Conservation (phyloP, 2,797 vertebrate species). For the Manis javanica region DNA sequence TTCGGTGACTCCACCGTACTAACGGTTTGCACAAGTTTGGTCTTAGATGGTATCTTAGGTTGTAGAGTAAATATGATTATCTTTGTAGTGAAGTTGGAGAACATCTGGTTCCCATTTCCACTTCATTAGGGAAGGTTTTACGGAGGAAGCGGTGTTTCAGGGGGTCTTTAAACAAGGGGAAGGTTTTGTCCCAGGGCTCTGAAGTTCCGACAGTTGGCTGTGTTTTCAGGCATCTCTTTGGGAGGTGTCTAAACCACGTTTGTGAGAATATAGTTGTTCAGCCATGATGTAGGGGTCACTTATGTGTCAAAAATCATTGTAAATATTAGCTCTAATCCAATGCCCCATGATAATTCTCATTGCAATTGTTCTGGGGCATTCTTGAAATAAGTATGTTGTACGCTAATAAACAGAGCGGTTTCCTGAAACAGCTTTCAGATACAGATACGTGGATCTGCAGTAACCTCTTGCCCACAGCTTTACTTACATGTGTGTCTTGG, state of each 20-base stretch:
- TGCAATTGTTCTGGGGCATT: slow-evolving; percentile 42
- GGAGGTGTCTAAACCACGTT: slow-evolving; percentile 64
- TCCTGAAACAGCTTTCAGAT: slow-evolving; percentile 50
- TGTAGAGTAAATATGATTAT: slow-evolving; percentile 79
- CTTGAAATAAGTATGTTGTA: slow-evolving; percentile 42
- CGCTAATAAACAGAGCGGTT: slow-evolving; percentile 50
- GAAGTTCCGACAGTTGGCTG: slow-evolving; percentile 47
- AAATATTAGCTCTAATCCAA: slow-evolving; percentile 27
- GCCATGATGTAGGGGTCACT: neutral
- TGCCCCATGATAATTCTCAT: neutral
- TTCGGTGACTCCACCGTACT: slow-evolving; percentile 63
- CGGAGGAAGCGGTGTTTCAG: slow-evolving; percentile 78
- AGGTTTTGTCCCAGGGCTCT: slow-evolving; percentile 70
- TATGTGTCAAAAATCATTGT: slow-evolving; percentile 49
- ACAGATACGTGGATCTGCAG: neutral
- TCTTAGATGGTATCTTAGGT: slow-evolving; percentile 76
- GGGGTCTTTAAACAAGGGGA: slow-evolving; percentile 78
- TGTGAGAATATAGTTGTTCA: slow-evolving; percentile 61
- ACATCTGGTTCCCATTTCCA: slow-evolving; percentile 82
- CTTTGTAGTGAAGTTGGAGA: slow-evolving; percentile 70
- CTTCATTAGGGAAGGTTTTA: slow-evolving; percentile 79
- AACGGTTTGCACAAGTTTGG: slow-evolving; percentile 71
- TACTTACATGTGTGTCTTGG: neutral
- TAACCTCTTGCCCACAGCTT: slow-evolving; percentile 3
- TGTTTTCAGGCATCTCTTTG: slow-evolving; percentile 68